Evolutionary conservation across 2,888 invertebrate species (phyloP), one percentile per base, ranked within the genome.

Genomic region (Sussaba pulchella): DNA sequence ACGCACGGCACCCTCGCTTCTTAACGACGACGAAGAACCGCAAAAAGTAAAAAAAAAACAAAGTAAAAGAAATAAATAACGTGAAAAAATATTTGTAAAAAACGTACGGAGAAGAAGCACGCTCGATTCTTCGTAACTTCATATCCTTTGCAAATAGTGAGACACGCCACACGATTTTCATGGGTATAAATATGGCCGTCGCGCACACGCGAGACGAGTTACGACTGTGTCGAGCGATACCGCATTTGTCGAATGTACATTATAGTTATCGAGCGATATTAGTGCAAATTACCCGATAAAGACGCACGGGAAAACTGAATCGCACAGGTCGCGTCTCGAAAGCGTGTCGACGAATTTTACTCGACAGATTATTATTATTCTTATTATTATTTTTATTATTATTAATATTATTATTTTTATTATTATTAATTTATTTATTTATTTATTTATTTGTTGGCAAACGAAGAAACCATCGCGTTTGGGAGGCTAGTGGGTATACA

Each of bases 91-190:
- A 45, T 10, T 5, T 10, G 9, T 10, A 10, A 2, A 14, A 31
- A 5, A 31, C 31, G 6, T 2, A 31, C 31, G 19, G 50, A 10
- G 21, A 41, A 19, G 21, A 45, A 17, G 45, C 14, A 17, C 45
- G 17, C 31, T 31, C 17, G 26, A 17, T 14, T 31, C 45, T 64
- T 41, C 24, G 67, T 54, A 69, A 69, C 67, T 54, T 67, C 52
- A 67, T 31, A 31, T 67, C 52, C 67, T 69, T 24, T 17, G 41
- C 54, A 41, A 52, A 54, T 52, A 52, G 24, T 41, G 24, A 69
- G 54, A 36, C 54, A 69, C 67, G 67, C 67, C 41, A 69, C 41
- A 69, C 39, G 41, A 14, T 21, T 69, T 69, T 69, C 67, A 24
- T 54, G 54, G 41, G n/a, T 54, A 24, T 41, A 54, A 43, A 54